Evolutionary conservation across 2,113 vertebrate genomes (phyloP), one percentile per base, ranked within the genome.

Genomic region (Indicator indicator): DNA sequence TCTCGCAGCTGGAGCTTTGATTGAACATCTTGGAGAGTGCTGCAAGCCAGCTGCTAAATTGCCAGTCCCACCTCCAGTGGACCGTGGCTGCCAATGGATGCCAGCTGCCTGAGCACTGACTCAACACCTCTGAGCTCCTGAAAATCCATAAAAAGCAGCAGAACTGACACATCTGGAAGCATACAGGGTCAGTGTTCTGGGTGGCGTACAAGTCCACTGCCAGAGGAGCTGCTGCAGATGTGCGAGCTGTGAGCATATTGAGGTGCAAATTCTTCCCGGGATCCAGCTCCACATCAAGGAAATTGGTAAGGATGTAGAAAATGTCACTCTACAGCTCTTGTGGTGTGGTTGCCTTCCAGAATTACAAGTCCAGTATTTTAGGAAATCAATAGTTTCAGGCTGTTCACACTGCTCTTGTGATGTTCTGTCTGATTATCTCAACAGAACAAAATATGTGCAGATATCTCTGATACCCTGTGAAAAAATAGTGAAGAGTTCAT

Each of bases 211-310:
- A 48, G 48, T 48, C 9, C 7, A 0, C 26, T 62, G 54, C 72
- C 59, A 11, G 1, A 33, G 75, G 16, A 63, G 76, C 6, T 40
- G 64, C 44, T 3, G 2, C 15, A 7, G 38, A 14, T 18, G 9
- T 0, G 3, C 72, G 50, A 50, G 59, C 58, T 8, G 2, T 0
- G 32, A 48, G 30, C 1, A 1, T 8, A 1, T 3, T 0, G 5
- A 17, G 56, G 32, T 3, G 1, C 0, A 0, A 9, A 38, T 26
- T 4, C 2, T 32, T 63, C 50, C 42, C 38, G 28, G 3, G 3
- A 40, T 62, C 48, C 72, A 12, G 26, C 11, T 40, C 33, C 0
- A 2, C 1, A 0, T 13, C 21, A 6, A 38, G 24, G 81, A 62
- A 19, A 24, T 48, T 8, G 36, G 8, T 30, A 50, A 72, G 52